Base-by-base conservation (phyloP, 2,888 invertebrate genomes). In the Cephus spinipes region DNA sequence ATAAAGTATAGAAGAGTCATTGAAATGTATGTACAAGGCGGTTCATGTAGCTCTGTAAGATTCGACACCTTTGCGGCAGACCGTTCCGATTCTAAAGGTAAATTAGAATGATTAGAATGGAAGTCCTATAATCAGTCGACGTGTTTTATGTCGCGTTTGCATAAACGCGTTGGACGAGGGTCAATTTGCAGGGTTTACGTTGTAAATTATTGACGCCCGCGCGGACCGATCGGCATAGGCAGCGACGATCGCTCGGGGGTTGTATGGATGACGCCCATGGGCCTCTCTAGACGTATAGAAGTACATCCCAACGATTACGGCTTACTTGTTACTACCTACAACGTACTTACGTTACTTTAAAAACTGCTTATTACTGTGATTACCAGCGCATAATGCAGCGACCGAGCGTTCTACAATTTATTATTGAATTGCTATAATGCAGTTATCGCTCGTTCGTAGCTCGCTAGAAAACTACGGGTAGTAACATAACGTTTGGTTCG, bases 301-400 rank as follows among this genome's bases (percentile, higher is more conserved):
- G 82, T 81, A 81, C 84, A 85, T 85, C 85, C 84, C 82, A 82
- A 83, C 88, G 89, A 89, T 89, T 89, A 89, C 87, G 80, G 86
- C 86, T 87, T 84, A 88, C 88, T 89, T 86, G 88, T 88, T 89
- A 89, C 89, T 89, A 89, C 89, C 89, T 89, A 89, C 89, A 88
- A 88, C 88, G 85, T 87, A 89, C 89, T 88, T 87, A 89, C 83
- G 87, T 88, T 88, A 87, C 89, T 89, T 89, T 89, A 88, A 89
- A 88, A 89, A 89, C 89, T 86, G 89, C 88, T 89, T 89, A 89
- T 89, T 89, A 89, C 89, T 87, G 87, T 89, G 89, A 89, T 89
- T 89, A 89, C 88, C 82, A 82, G 86, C 87, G 87, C 88, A 89
- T 89, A 89, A 89, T 89, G 86, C 86, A 84, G 84, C 84, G 85